phyloP scores from a whole-genome alignment of 2,113 vertebrate genomes.

The Dromaius novaehollandiae region DNA sequence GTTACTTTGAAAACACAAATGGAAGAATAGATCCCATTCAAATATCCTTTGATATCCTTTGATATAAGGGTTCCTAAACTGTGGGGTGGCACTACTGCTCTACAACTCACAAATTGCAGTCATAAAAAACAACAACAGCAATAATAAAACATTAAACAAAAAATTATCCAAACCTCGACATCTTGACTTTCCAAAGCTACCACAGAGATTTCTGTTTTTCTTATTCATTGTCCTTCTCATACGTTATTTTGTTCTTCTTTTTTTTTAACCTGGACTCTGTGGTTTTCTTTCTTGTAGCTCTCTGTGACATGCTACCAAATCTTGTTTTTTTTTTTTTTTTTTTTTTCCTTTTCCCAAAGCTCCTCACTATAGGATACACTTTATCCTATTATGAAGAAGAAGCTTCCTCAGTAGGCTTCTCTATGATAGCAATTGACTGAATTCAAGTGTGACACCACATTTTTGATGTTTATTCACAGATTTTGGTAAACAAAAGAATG shows the following conservation, averaged over 20 bases:
- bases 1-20: not conserved
- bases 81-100: not conserved
- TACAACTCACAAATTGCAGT: not conserved
- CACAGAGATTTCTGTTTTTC: not conserved
- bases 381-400: not conserved
- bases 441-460: not conserved
- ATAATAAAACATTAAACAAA: not conserved
- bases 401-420: not conserved
- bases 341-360: not conserved
- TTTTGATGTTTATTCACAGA: not conserved
- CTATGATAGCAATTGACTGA: not conserved
- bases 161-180: not conserved
- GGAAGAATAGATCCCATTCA: not conserved
- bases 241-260: not conserved
- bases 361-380: not conserved
- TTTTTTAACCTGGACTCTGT: not conserved
- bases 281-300: not conserved
- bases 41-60: not conserved
- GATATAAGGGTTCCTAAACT: not conserved
- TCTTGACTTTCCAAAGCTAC: not conserved
- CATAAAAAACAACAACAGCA: not conserved
- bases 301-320: not conserved
- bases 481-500: not conserved
- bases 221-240: not conserved
- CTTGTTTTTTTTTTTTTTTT: not conserved